Percentiles rank a stretch among this genome's conserved stretches.
Conservation (phyloP, 2,113 vertebrate genomes). For the Mesocricetus auratus region DNA sequence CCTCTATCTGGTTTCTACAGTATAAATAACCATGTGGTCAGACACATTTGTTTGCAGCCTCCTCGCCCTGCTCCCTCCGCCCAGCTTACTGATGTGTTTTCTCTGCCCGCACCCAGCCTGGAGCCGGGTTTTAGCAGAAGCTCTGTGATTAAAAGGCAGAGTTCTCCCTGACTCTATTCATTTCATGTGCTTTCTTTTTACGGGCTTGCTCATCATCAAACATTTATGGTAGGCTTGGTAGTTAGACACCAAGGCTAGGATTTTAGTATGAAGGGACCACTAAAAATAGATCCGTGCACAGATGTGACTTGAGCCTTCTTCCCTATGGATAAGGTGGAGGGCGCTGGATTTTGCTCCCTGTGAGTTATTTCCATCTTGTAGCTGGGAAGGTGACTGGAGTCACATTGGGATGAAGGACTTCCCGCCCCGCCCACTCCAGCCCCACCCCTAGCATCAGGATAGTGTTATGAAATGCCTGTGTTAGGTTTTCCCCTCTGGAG, state of each 20-base stretch:
- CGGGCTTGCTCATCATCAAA: slow-evolving; percentile 85
- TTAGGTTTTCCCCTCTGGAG: slow-evolving; percentile 26
- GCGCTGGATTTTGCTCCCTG: slow-evolving; percentile 61
- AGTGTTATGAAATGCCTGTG: slow-evolving; percentile 52
- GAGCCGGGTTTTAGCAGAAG: slow-evolving; percentile 67
- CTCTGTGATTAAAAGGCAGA: slow-evolving; percentile 85
- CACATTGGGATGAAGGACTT: not conserved
- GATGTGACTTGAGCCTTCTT: slow-evolving; percentile 82
- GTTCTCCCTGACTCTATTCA: slow-evolving; percentile 78
- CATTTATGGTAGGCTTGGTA: slow-evolving; percentile 85
- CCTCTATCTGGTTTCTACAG: slow-evolving; percentile 25
- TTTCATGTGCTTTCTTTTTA: slow-evolving; percentile 84
- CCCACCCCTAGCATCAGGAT: not conserved
- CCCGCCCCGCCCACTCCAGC: no score
- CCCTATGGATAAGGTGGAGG: slow-evolving; percentile 77
- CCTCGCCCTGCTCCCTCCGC: not conserved
- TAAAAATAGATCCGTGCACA: slow-evolving; percentile 83
- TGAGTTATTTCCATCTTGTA: slow-evolving; percentile 62
- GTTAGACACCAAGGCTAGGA: slow-evolving; percentile 83
- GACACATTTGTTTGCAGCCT: slow-evolving; percentile 42
- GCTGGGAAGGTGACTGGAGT: slow-evolving; percentile 54
- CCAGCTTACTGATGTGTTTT: slow-evolving; percentile 51
- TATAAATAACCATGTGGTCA: slow-evolving; percentile 28
- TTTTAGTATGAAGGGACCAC: slow-evolving; percentile 79
- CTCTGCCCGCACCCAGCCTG: slow-evolving; percentile 62